Base-by-base conservation (phyloP, 2,888 invertebrate species). In the Eupithecia abbreviata region DNA sequence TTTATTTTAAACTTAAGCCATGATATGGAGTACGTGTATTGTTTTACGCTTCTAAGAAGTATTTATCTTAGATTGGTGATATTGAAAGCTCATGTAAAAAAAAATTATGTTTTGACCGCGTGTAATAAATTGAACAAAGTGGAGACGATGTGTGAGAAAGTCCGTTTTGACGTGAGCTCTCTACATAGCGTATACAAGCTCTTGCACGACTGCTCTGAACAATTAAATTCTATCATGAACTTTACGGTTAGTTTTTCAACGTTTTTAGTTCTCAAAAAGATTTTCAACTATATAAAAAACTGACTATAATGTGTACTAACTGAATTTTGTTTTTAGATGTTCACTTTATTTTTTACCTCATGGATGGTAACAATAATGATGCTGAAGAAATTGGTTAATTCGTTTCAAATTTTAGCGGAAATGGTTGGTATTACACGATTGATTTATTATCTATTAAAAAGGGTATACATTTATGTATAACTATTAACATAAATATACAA, bases 361-460 rank as follows among this genome's bases (percentile, higher is more conserved):
- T 92, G 92, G 2, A 74, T 92, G 45, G 84, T 88, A 0, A 89
- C 92, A 2, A 92, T 90, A 45, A 85, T 93, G 82, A 73, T 92
- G 3, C 58, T 92, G 42, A 91, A 90, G 77, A 85, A 83, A 80
- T 81, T 90, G 71, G 87, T 92, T 9, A 84, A 79, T 71, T 71
- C 86, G 0, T 77, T 90, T 76, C 90, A 92, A 84, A 81, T 80
- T 3, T 80, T 80, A 4, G 13, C 30, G 45, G 41, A 71, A 45
- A 2, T 30, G 71, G 77, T 77, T 2, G 45, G 77, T 75, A 43
- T 72, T 7, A 12, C 55, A 13, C 42, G 42, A 42, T 66, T 66
- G 13, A 10, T 30, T 13, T 30, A 12, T 72, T 2, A 2, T 7
- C n/a, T 12, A 12, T 13, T 18, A 41, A 30, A 41, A 41, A 41